These are phyloP conservation scores for Anarrhichthys ocellatus DNA, from an alignment of 2,113 vertebrate species.

Conservation along the genomic window DNA sequence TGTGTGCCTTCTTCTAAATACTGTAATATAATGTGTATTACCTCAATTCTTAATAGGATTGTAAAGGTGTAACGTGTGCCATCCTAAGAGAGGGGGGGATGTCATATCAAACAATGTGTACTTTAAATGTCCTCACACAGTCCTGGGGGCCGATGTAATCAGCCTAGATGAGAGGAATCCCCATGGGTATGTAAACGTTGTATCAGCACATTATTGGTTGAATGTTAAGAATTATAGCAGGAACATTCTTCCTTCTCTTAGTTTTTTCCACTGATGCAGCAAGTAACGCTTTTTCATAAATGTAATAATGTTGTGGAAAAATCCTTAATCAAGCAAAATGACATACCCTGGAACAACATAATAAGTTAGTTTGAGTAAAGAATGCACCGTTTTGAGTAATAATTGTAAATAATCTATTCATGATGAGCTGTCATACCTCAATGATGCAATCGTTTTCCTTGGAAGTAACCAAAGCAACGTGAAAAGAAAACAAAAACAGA, in stretches of 20 bases:
- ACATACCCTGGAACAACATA: constrained; percentile 20
- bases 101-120: background rate
- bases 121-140: background rate
- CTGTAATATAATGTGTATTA: background rate
- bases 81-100: background rate
- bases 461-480: constrained; percentile 59
- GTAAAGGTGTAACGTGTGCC: background rate
- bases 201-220: background rate
- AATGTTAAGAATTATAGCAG: constrained; percentile 5
- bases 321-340: constrained; percentile 29
- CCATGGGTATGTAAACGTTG: background rate
- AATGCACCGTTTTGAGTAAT: constrained; percentile 44
- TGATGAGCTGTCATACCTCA: constrained; percentile 19
- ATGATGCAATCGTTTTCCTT: constrained; percentile 52
- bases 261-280: constrained; percentile 6
- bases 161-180: background rate
- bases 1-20: background rate
- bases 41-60: background rate
- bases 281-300: background rate
- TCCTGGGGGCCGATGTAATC: background rate
- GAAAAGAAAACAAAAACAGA: constrained; percentile 39
- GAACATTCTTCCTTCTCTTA: background rate
- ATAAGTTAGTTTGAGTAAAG: constrained; percentile 16
- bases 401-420: constrained; percentile 23
- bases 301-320: constrained; percentile 39